These are phyloP conservation scores for Drosophila gaucha DNA, from an alignment of 2,888 invertebrate species.

Conservation along the genomic window DNA sequence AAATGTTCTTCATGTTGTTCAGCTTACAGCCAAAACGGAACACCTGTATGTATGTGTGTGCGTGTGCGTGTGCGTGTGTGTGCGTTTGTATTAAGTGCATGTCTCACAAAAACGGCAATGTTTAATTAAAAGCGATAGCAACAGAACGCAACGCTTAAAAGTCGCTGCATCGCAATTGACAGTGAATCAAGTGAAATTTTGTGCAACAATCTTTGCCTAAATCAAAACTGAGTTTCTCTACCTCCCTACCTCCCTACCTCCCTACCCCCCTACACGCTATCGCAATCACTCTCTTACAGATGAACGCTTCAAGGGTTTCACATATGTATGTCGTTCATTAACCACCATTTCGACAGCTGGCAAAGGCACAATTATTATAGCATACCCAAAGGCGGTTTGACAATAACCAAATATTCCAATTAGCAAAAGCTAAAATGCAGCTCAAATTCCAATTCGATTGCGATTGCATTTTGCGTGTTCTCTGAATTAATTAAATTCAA, in stretches of 20 bases:
- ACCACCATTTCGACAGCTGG: conserved; percentile 10
- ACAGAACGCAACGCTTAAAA: conserved; percentile 50
- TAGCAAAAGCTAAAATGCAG: conserved; percentile 25
- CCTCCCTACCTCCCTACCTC: not conserved
- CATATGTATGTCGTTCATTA: conserved; percentile 16
- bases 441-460: not conserved
- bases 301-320: conserved; percentile 1
- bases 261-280: too few species aligned
- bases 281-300: too few species aligned
- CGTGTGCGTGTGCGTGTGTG: conserved; percentile 14
- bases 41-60: conserved; percentile 10
- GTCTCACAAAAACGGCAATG: conserved; percentile 47
- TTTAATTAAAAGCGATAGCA: conserved; percentile 61
- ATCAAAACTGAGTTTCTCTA: too few species aligned
- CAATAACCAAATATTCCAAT: conserved; percentile 37
- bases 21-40: conserved; percentile 23
- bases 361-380: conserved; percentile 12
- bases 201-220: conserved; percentile 20
- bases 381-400: conserved; percentile 28
- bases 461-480: conserved; percentile 11
- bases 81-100: conserved; percentile 32
- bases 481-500: conserved; percentile 7
- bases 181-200: conserved; percentile 24
- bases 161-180: conserved; percentile 27
- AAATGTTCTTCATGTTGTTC: conserved; percentile 34